Evolutionary conservation across 2,113 vertebrate genomes (phyloP).

Genomic region (Propithecus coquereli): DNA sequence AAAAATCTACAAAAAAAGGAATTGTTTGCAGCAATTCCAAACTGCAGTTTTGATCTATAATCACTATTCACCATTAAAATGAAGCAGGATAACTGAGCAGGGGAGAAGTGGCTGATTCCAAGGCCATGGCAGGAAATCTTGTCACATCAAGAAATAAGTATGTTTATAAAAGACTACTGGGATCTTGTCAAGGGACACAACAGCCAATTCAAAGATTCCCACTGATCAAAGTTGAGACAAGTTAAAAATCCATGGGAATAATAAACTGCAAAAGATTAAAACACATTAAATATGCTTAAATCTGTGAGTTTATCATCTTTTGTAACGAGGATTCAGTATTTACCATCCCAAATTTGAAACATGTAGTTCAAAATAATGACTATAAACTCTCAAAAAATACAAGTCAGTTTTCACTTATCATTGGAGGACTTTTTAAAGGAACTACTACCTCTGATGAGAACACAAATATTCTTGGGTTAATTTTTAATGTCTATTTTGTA

Average conservation of each 20-base stretch:
- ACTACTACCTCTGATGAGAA: no score
- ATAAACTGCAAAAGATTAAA: neutral
- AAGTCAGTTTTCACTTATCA: neutral
- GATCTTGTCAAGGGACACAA: neutral
- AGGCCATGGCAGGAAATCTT: neutral
- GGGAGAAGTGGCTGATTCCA: neutral
- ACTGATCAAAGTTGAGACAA: neutral
- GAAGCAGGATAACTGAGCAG: neutral
- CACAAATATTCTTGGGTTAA: neutral
- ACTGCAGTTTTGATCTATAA: neutral
- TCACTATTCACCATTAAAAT: neutral
- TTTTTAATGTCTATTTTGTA: neutral
- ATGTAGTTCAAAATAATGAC: neutral
- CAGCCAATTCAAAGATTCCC: neutral
- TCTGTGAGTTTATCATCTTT: neutral
- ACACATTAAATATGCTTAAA: neutral
- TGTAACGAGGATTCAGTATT: neutral
- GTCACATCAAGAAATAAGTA: neutral
- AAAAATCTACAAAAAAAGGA: neutral
- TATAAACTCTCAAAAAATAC: neutral
- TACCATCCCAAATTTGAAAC: neutral
- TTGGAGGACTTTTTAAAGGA: neutral
- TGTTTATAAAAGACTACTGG: neutral
- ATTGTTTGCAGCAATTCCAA: neutral
- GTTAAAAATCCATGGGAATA: neutral